A percentile compares a stretch with the other conserved stretches of the same genome.
Evolutionary conservation across 2,888 invertebrate genomes (phyloP).

Genomic region (Dicranocentrus wangi): DNA sequence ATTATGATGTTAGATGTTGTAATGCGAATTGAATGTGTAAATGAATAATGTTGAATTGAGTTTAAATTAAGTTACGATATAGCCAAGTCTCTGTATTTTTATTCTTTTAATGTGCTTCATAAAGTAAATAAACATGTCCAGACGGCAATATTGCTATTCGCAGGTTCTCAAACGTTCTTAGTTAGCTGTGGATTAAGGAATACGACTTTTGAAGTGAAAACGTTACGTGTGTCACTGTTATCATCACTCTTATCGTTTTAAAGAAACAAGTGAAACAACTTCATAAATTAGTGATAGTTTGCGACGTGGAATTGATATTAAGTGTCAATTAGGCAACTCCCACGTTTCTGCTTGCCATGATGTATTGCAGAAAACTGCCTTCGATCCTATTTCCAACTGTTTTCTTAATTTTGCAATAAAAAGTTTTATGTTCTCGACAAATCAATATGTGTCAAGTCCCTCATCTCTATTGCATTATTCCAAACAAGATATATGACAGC

Average conservation of each 20-base stretch:
- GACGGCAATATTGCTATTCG: no score
- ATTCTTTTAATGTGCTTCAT: no score
- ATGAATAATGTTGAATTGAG: no score
- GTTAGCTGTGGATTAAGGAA: no score
- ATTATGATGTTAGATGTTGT: no score
- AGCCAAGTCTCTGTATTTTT: no score
- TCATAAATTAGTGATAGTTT: slow-evolving; percentile 13
- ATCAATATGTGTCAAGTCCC: slow-evolving; percentile 5
- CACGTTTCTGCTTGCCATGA: slow-evolving; percentile 14
- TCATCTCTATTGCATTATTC: neutral
- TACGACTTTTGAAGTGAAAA: no score
- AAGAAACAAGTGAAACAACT: neutral
- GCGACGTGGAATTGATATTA: slow-evolving; percentile 15
- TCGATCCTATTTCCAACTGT: slow-evolving; percentile 7
- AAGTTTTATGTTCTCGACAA: slow-evolving; percentile 5
- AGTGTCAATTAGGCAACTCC: slow-evolving; percentile 31
- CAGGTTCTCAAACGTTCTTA: no score
- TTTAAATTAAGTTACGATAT: no score
- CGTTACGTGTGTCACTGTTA: no score
- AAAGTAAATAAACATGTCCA: no score
- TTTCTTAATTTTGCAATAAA: slow-evolving; percentile 8
- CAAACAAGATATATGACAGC: neutral
- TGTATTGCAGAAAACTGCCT: slow-evolving; percentile 5
- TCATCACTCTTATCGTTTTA: neutral
- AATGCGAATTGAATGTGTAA: no score